phyloP scores from a whole-genome alignment of 2,797 vertebrate species.

The Discoglossus pictus region DNA sequence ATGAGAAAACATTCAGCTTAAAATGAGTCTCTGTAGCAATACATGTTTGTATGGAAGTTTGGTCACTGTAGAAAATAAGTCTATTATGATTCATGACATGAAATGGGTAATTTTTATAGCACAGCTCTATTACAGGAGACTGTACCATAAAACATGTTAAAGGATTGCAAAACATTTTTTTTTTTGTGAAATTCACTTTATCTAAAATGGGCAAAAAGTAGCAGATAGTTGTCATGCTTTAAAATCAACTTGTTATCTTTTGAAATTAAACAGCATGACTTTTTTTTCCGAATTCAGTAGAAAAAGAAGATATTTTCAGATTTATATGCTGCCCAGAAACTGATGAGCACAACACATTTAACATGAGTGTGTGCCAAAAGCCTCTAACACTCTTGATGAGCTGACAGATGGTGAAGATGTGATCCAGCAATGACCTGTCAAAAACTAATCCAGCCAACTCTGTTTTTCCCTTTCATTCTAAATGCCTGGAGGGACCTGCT shows the following conservation, averaged over 20 bases:
- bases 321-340: conserved; percentile 37
- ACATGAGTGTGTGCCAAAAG: conserved; percentile 17
- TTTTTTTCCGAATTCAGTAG: conserved; percentile 10
- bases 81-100: no score
- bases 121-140: no score
- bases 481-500: conserved; percentile 44
- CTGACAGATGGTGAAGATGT: conserved; percentile 49
- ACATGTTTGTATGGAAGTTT: no score
- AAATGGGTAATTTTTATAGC: no score
- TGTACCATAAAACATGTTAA: no score
- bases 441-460: conserved; percentile 49
- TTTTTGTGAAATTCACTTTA: no score
- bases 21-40: no score
- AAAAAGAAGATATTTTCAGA: conserved; percentile 26
- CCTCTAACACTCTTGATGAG: conserved; percentile 45
- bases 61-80: no score
- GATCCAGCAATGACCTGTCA: conserved; percentile 44
- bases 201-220: no score
- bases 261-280: neutral
- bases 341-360: neutral
- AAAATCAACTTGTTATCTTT: neutral
- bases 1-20: no score
- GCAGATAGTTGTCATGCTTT: no score
- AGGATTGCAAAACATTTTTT: no score
- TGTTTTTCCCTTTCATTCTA: conserved; percentile 48